Evolutionary conservation across 2,797 vertebrate species (phyloP), one percentile per base, ranked within the genome.

Genomic region (Epinephelus malabaricus): DNA sequence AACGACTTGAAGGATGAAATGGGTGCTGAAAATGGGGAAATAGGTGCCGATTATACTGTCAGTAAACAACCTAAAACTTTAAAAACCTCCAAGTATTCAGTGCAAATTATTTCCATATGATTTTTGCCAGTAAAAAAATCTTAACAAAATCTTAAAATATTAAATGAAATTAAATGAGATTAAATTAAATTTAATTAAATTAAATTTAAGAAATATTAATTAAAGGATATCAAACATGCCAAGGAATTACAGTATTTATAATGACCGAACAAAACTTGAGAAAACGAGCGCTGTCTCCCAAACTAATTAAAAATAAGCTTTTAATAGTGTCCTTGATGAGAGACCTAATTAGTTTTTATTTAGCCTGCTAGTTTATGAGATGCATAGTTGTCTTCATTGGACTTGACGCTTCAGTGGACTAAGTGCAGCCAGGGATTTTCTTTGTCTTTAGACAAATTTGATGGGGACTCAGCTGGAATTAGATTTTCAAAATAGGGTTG

Each of bases 281-380:
- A 64, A 43, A 46, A 19, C 27, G n/a, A 30, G 34, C 15, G 12
- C 0, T 38, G 30, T 38, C 38, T 61, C 30, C 13, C 5, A 63
- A 40, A 38, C 17, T 15, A 70, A 63, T 64, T 50, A 27, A 68
- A 61, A 47, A 4, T 3, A 62, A 38, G 40, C 2, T 43, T 69
- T 54, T 23, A 34, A 43, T 59, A 25, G 12, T 14, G 47, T 21
- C 30, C 30, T 51, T 58, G 27, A 56, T 38, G n/a, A 69, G 17
- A 9, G 27, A 40, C n/a, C 21, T 27, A 49, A 58, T 62, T 61
- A 19, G 10, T 67, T 49, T 69, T 40, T 23, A 45, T 66, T 58
- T 60, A 64, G 5, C 14, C 21, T 65, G 51, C 30, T 34, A 25
- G 27, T 55, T 76, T n/a, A 50, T 68, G n/a, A 63, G 27, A 56